Percentiles rank a stretch among this genome's conserved stretches.
Evolutionary conservation across 2,113 vertebrate species (phyloP).

Genomic region (Heptranchias perlo): DNA sequence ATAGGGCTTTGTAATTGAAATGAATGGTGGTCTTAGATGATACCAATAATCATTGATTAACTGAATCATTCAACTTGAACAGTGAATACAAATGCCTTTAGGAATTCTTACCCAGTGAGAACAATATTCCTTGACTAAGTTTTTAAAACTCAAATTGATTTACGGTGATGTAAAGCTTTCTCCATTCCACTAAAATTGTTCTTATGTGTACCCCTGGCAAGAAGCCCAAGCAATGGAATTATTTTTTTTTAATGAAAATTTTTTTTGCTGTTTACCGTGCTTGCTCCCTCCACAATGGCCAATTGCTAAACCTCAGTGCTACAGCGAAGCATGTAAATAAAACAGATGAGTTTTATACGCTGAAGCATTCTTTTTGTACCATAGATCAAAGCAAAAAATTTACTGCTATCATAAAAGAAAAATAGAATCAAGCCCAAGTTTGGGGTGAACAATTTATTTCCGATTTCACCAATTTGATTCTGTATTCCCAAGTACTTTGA

Average conservation of each 20-base stretch:
- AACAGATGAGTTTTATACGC: not conserved
- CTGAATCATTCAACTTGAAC: not conserved
- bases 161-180: not conserved
- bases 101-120: not conserved
- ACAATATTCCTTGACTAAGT: not conserved
- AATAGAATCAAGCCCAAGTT: not conserved
- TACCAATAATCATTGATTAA: not conserved
- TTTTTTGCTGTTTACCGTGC: not conserved
- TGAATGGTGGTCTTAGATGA: not conserved
- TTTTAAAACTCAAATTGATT: not conserved
- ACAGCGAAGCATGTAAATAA: not conserved
- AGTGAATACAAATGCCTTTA: not conserved
- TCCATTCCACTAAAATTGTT: not conserved
- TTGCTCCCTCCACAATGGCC: not conserved
- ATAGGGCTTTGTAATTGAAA: not conserved
- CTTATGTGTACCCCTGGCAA: not conserved
- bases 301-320: not conserved
- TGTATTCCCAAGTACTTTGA: not conserved
- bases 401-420: not conserved
- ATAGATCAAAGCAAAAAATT: not conserved
- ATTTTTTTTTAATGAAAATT: not conserved
- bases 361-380: not conserved
- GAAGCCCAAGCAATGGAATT: not conserved
- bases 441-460: not conserved
- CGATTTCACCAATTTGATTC: not conserved